These are phyloP conservation scores for Hemiprocne comata DNA, from an alignment of 2,113 vertebrate genomes.

Conservation along the genomic window DNA sequence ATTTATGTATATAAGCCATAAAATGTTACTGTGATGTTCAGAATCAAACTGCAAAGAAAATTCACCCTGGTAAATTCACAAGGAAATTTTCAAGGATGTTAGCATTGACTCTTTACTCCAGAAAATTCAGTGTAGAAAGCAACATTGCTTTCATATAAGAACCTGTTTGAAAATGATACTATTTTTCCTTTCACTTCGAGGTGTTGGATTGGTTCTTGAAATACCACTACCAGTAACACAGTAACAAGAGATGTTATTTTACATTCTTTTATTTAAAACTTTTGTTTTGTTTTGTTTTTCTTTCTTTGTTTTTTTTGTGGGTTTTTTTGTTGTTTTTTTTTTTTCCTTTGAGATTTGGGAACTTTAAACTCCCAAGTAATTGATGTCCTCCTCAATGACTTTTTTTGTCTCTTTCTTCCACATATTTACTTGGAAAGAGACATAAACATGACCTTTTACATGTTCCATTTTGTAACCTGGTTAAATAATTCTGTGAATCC, in stretches of 20 bases:
- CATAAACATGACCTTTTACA: not conserved
- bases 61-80: not conserved
- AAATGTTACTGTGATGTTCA: not conserved
- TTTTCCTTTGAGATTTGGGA: not conserved
- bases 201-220: not conserved
- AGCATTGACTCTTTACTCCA: not conserved
- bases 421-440: not conserved
- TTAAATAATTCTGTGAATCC: not conserved
- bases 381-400: rapidly evolving
- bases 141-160: not conserved
- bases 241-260: not conserved
- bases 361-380: not conserved
- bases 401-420: not conserved
- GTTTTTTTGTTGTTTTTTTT: rapidly evolving
- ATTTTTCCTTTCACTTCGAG: not conserved
- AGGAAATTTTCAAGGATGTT: not conserved
- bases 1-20: not conserved
- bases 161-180: not conserved
- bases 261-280: not conserved
- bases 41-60: not conserved
- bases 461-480: not conserved
- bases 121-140: not conserved
- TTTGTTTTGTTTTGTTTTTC: rapidly evolving
- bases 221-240: not conserved
- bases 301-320: rapidly evolving